These are phyloP conservation scores for Porites lutea DNA, from an alignment of 64 coral and sea anemone species.

Conservation along the genomic window DNA sequence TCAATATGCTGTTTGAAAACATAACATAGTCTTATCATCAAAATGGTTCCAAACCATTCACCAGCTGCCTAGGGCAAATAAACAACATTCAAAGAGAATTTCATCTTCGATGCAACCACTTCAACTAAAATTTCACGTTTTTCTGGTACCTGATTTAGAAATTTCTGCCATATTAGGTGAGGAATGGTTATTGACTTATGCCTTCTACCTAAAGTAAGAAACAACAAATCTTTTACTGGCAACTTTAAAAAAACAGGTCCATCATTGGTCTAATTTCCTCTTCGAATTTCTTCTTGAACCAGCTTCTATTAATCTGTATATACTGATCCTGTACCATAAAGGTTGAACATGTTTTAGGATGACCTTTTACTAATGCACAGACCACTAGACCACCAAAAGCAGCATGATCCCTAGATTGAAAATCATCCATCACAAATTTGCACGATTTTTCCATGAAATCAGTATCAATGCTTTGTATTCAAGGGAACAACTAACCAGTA, in stretches of 20 bases:
- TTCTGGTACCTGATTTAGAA: neutral
- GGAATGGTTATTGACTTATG: neutral
- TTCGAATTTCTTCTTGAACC: neutral
- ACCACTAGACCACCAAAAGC: slow-evolving; percentile 3
- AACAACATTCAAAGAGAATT: slow-evolving; percentile 8
- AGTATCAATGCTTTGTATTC: too few species aligned
- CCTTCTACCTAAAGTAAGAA: neutral
- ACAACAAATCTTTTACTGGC: slow-evolving; percentile 1
- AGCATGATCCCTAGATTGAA: too few species aligned
- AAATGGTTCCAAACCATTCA: slow-evolving; percentile 1
- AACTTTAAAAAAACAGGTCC: neutral
- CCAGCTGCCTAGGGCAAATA: neutral
- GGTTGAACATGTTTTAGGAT: neutral
- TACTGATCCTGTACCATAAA: slow-evolving; percentile 7
- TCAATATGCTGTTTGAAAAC: slow-evolving; percentile 1
- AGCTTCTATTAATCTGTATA: slow-evolving; percentile 8
- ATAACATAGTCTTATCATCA: neutral
- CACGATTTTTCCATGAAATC: too few species aligned
- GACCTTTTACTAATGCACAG: neutral
- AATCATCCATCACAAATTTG: too few species aligned
- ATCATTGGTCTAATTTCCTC: neutral
- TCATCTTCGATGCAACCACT: neutral
- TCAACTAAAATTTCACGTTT: neutral
- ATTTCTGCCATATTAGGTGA: neutral
- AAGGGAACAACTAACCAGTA: slow-evolving; percentile 1